phyloP scores from a whole-genome alignment of 2,888 invertebrate genomes.

The Lottia scabra region DNA sequence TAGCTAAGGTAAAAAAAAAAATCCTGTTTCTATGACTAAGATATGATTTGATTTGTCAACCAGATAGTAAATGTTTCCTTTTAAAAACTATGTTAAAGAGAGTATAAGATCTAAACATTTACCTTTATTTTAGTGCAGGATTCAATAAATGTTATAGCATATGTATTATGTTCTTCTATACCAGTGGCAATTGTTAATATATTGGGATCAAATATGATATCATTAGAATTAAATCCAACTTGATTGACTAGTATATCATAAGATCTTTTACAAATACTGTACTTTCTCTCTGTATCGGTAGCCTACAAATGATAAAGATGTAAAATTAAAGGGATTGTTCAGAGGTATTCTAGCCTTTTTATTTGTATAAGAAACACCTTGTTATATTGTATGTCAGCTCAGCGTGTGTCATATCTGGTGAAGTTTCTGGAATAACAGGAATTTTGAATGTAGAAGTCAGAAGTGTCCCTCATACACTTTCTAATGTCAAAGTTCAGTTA shows the following conservation, averaged over 20 bases:
- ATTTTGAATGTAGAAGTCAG: too few relatives aligned
- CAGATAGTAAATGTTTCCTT: too few relatives aligned
- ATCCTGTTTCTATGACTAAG: too few relatives aligned
- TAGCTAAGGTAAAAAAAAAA: too few relatives aligned
- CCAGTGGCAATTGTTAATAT: slow-evolving; percentile 76
- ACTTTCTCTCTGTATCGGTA: slow-evolving; percentile 71
- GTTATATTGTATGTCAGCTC: too few relatives aligned
- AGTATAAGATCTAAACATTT: slow-evolving; percentile 4
- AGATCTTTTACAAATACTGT: slow-evolving; percentile 73
- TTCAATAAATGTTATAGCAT: slow-evolving; percentile 73
- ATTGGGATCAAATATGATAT: slow-evolving; percentile 76
- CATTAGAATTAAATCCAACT: slow-evolving; percentile 72
- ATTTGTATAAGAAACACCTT: too few relatives aligned
- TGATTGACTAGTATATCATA: slow-evolving; percentile 72
- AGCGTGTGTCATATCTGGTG: too few relatives aligned
- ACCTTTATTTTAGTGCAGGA: slow-evolving; percentile 72
- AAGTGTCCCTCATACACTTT: too few relatives aligned
- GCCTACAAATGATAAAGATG: slow-evolving; percentile 63
- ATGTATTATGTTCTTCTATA: slow-evolving; percentile 74
- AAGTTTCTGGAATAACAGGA: too few relatives aligned
- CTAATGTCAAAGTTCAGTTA: too few relatives aligned
- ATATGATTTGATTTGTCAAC: too few relatives aligned
- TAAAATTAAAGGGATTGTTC: neutral
- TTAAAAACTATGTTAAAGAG: neutral
- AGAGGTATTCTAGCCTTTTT: too few relatives aligned